phyloP scores from a whole-genome alignment of 35 echinoderm and acorn worm species.

The Apostichopus californicus region DNA sequence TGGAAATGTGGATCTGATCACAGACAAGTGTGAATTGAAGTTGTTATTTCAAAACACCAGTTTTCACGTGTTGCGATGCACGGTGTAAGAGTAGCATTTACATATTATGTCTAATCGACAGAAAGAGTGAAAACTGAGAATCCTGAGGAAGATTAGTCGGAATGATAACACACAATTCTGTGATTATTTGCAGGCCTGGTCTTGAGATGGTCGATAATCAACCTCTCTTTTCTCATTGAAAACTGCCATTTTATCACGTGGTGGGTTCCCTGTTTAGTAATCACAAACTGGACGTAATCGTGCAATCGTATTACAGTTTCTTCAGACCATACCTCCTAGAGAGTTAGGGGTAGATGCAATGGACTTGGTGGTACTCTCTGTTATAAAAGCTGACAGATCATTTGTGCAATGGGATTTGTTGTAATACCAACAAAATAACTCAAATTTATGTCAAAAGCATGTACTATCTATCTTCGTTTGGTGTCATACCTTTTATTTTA shows the following conservation, averaged over 20 bases:
- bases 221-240: too few species aligned
- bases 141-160: too few species aligned
- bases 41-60: too few species aligned
- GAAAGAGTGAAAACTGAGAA: too few species aligned
- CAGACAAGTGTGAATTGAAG: too few species aligned
- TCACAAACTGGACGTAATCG: not conserved
- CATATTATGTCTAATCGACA: too few species aligned
- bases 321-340: conserved; percentile 9
- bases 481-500: conserved; percentile 26
- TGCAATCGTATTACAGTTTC: not conserved
- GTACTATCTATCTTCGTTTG: conserved; percentile 11
- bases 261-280: not conserved
- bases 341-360: conserved; percentile 26
- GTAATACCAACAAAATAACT: conserved; percentile 41
- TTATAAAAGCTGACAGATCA: not conserved
- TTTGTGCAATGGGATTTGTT: conserved; percentile 34
- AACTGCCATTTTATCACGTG: not conserved
- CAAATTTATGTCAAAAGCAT: conserved; percentile 8
- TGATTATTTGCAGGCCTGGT: too few species aligned
- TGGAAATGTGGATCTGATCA: too few species aligned
- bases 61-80: too few species aligned
- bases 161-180: too few species aligned
- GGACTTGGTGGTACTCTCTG: conserved; percentile 20
- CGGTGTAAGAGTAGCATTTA: too few species aligned
- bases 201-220: too few species aligned